Evolutionary conservation across 2,113 vertebrate species (phyloP), one percentile per base, ranked within the genome.

Genomic region (Erinaceus europaeus): DNA sequence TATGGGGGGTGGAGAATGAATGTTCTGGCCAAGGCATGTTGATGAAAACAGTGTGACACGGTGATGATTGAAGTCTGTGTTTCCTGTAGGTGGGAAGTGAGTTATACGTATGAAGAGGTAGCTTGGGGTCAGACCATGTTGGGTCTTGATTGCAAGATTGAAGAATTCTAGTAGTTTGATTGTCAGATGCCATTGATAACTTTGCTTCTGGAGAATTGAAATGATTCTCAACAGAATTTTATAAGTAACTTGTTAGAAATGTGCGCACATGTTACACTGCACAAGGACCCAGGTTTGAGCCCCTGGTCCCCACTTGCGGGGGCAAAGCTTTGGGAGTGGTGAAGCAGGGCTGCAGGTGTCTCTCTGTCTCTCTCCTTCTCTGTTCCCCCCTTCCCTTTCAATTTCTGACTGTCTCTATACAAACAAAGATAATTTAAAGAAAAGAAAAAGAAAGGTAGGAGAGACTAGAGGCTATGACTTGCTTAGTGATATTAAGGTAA

Each of bases 211-310:
- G n/a, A 91, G 36, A 86, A 59, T 69, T 42, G 38, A 67, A 13
- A 40, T 64, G 21, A 72, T 67, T 13, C 46, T 83, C 36, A 27
- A 44, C 73, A 68, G 46, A 11, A 81, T 91, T 83, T 64, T 76
- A 81, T 42, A 71, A 68, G 67, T 85, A 68, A 52, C 79, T 94
- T 88, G n/a, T 74, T 11, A 15, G 27, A 85, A 74, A 17, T 64
- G 6, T n/a, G n/a, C n/a, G n/a, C n/a, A n/a, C n/a, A n/a, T n/a
- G n/a, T n/a, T n/a, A n/a, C n/a, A n/a, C n/a, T n/a, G n/a, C n/a
- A n/a, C n/a, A n/a, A n/a, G n/a, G n/a, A n/a, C n/a, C n/a, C n/a
- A n/a, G n/a, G n/a, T n/a, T n/a, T n/a, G n/a, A n/a, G n/a, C n/a
- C n/a, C n/a, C n/a, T n/a, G n/a, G n/a, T n/a, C n/a, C n/a, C n/a